These are phyloP conservation scores for Diadema setosum DNA, from an alignment of 35 echinoderm and acorn worm species.

Conservation along the genomic window DNA sequence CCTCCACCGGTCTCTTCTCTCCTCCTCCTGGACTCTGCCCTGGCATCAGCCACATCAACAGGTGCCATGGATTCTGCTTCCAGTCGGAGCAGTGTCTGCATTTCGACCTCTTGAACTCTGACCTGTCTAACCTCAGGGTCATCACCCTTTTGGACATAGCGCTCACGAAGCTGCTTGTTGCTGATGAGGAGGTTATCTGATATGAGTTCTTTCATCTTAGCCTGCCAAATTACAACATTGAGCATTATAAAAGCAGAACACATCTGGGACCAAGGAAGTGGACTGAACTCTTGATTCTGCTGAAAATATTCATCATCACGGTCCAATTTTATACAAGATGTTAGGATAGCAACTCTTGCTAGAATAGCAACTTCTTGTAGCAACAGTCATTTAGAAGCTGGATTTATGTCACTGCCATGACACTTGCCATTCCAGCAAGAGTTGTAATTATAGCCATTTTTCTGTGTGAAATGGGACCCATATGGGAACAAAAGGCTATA, in stretches of 20 bases:
- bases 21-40: not conserved
- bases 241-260: not conserved
- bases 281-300: not conserved
- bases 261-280: not conserved
- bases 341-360: too few relatives aligned
- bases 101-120: conserved; percentile 28
- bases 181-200: conserved; percentile 19
- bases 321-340: not conserved
- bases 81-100: conserved; percentile 41
- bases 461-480: not conserved
- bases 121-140: not conserved
- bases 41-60: not conserved
- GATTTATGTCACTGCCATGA: too few relatives aligned
- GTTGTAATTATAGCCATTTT: not conserved
- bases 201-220: not conserved
- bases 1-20: not conserved
- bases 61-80: conserved; percentile 42
- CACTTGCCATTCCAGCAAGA: too few relatives aligned
- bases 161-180: conserved; percentile 17
- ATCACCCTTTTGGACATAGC: not conserved
- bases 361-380: too few relatives aligned
- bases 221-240: too few relatives aligned
- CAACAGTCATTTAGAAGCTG: too few relatives aligned
- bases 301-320: not conserved
- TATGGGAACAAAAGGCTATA: not conserved